Evolutionary conservation across 2,888 invertebrate genomes (phyloP).

Genomic region (Orthosia incerta): DNA sequence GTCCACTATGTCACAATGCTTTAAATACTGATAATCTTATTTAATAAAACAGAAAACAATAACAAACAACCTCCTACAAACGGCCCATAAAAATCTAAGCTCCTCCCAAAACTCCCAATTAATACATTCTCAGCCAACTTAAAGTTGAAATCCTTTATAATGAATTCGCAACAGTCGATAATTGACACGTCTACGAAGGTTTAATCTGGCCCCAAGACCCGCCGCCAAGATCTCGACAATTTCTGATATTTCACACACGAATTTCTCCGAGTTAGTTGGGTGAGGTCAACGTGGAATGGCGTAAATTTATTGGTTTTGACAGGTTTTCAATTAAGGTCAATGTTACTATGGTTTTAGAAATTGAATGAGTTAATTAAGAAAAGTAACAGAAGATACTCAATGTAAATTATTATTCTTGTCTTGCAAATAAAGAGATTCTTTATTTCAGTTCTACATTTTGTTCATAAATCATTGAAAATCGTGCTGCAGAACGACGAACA

Average conservation of each 20-base stretch:
- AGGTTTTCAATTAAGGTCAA: background rate
- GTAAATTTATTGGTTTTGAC: constrained; percentile 22
- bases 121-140: constrained; percentile 52
- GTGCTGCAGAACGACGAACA: too few relatives aligned
- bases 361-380: background rate
- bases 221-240: constrained; percentile 79
- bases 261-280: constrained; percentile 71
- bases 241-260: constrained; percentile 85
- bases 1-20: background rate
- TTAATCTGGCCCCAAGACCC: constrained; percentile 73
- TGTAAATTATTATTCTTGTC: too few relatives aligned
- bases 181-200: constrained; percentile 81
- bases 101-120: constrained; percentile 45
- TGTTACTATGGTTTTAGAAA: background rate
- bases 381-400: background rate
- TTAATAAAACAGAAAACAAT: background rate
- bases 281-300: constrained; percentile 69
- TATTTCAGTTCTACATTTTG: too few relatives aligned
- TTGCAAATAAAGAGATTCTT: too few relatives aligned
- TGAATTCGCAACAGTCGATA: constrained; percentile 80
- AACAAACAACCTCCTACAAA: background rate
- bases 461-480: too few relatives aligned
- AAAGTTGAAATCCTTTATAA: constrained; percentile 68
- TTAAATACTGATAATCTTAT: background rate
- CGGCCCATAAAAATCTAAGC: constrained; percentile 43